Evolutionary conservation across 1,140 invertebrate species (phyloP).

Genomic region (Centruroides vittatus): DNA sequence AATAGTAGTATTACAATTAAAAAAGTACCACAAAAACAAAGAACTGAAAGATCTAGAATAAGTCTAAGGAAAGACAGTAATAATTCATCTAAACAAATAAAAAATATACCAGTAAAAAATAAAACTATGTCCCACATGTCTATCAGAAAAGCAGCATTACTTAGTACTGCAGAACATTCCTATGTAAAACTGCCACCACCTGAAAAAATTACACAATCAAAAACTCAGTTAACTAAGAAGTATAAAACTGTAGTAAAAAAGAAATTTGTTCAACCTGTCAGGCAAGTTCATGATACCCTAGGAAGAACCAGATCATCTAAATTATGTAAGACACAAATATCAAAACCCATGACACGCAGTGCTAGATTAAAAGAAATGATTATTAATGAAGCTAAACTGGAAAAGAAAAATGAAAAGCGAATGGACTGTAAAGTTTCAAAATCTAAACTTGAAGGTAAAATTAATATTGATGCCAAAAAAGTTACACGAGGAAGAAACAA

Average conservation of each 20-base stretch:
- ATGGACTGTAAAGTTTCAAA: constrained; percentile 1
- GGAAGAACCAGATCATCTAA: not conserved
- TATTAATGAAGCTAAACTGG: not conserved
- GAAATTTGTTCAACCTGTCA: not conserved
- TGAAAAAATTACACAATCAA: not conserved
- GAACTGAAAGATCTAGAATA: not conserved
- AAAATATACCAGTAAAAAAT: too few species aligned
- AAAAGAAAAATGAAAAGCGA: constrained; percentile 4
- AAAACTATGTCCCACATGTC: too few species aligned
- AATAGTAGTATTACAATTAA: too few species aligned
- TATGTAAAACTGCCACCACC: not conserved
- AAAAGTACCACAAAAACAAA: not conserved
- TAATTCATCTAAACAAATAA: too few species aligned
- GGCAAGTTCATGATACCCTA: not conserved
- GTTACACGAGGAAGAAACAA: too few species aligned
- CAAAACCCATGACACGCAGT: not conserved
- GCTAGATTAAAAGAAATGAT: not conserved
- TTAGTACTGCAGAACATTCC: not conserved
- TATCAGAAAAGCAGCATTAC: too few species aligned
- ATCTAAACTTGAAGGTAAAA: not conserved
- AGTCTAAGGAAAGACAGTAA: not conserved
- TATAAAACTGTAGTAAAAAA: constrained; percentile 7
- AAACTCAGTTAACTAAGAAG: not conserved
- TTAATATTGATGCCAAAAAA: not conserved
- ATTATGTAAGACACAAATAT: not conserved